phyloP scores from a whole-genome alignment of 2,113 vertebrate species.

The Colinus virginianus region DNA sequence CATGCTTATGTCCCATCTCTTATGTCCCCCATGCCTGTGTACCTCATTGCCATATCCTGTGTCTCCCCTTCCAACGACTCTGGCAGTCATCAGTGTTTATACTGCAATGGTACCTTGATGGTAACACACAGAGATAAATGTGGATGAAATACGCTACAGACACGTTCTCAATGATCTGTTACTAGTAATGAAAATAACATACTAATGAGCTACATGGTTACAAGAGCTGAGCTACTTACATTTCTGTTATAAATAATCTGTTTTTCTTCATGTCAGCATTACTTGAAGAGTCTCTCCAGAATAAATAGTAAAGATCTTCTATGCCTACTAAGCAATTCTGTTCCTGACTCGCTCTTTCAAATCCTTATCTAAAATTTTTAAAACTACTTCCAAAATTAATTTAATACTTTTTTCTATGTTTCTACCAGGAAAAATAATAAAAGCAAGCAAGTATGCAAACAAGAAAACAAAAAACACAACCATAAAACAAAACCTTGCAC shows the following conservation, averaged over 20 bases:
- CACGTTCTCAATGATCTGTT: neutral
- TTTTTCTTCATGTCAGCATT: neutral
- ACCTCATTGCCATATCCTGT: fast-evolving
- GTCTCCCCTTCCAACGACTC: neutral
- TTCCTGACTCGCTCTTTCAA: neutral
- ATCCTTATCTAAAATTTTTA: neutral
- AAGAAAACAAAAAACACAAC: too few relatives aligned
- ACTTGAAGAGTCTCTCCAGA: neutral
- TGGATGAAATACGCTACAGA: neutral
- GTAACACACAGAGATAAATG: neutral
- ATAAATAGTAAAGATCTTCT: neutral
- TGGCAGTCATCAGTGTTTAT: neutral
- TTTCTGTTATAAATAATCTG: neutral
- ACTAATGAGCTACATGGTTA: neutral
- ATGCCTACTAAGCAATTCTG: neutral
- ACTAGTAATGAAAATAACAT: neutral
- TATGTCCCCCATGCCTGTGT: neutral
- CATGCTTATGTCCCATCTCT: neutral
- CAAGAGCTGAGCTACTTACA: neutral
- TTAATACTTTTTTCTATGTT: neutral
- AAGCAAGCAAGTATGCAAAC: too few relatives aligned
- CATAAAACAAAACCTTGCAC: neutral
- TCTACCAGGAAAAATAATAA: neutral
- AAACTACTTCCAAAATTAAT: neutral
- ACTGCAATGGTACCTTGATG: neutral